Evolutionary conservation across 2,888 invertebrate genomes (phyloP).

Genomic region (Ditylenchus weischeri): DNA sequence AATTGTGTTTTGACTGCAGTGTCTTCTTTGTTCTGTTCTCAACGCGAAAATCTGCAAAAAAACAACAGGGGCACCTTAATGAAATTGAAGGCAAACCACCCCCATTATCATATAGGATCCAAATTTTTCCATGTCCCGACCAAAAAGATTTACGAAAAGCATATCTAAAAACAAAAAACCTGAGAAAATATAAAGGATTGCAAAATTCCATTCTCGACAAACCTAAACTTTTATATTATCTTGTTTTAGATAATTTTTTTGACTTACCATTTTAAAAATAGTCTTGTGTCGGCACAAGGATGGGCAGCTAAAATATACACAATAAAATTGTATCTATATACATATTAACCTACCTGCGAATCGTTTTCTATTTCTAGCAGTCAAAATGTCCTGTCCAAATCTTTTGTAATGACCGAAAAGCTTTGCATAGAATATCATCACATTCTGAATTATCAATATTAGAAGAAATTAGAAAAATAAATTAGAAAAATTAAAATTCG

Average conservation of each 20-base stretch:
- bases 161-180: neutral
- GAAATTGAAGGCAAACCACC: too few species aligned
- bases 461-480: too few species aligned
- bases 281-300: slow-evolving; percentile 24
- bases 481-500: too few species aligned
- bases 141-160: too few species aligned
- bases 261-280: slow-evolving; percentile 20
- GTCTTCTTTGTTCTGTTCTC: too few species aligned
- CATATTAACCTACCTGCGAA: slow-evolving; percentile 16
- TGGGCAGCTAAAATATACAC: slow-evolving; percentile 11
- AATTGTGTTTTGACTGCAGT: too few species aligned
- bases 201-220: slow-evolving; percentile 37
- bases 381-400: slow-evolving; percentile 24
- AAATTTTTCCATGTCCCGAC: too few species aligned
- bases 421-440: slow-evolving; percentile 44
- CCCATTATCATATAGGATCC: too few species aligned
- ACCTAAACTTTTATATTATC: slow-evolving; percentile 11
- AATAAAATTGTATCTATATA: too few species aligned
- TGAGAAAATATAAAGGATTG: slow-evolving; percentile 34
- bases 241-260: neutral
- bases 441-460: slow-evolving; percentile 27
- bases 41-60: too few species aligned
- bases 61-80: too few species aligned
- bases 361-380: slow-evolving; percentile 27
- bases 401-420: slow-evolving; percentile 43